Percentiles rank a stretch among this genome's conserved stretches.
These are phyloP conservation scores for Drosophila lutescens DNA, from an alignment of 2,888 invertebrate genomes.

Conservation along the genomic window DNA sequence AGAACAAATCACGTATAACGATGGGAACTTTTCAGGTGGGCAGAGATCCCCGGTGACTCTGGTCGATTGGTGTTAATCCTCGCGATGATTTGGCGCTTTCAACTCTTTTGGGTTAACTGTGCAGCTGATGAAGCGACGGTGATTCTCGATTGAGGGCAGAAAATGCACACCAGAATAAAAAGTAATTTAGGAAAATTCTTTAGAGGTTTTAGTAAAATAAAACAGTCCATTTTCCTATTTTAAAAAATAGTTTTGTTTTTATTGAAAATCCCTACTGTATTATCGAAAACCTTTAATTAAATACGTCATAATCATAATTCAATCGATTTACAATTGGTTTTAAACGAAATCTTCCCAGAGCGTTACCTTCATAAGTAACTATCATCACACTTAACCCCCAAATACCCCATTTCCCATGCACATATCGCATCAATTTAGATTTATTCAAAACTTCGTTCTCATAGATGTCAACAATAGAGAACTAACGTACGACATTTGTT, in stretches of 20 bases:
- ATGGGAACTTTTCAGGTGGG: slow-evolving; percentile 52
- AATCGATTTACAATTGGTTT: too few relatives aligned
- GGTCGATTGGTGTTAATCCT: slow-evolving; percentile 61
- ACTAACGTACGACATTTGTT: slow-evolving; percentile 51
- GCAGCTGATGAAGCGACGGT: slow-evolving; percentile 7
- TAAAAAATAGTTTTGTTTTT: too few relatives aligned
- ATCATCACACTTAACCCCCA: neutral
- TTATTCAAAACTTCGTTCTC: slow-evolving; percentile 48
- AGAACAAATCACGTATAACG: slow-evolving; percentile 58
- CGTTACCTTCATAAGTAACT: neutral
- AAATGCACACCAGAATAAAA: neutral
- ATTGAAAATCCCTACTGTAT: neutral
- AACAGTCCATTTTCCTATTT: too few relatives aligned
- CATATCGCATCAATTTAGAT: slow-evolving; percentile 31
- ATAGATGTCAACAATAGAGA: slow-evolving; percentile 31
- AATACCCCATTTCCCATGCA: slow-evolving; percentile 16
- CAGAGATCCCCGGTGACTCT: slow-evolving; percentile 8
- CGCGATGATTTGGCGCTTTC: slow-evolving; percentile 73
- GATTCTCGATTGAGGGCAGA: neutral
- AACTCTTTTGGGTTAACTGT: slow-evolving; percentile 47
- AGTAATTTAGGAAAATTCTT: too few relatives aligned
- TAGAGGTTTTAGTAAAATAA: too few relatives aligned
- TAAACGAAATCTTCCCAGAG: neutral
- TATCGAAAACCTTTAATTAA: too few relatives aligned
- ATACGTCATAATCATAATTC: too few relatives aligned